These are phyloP conservation scores for Scomber japonicus DNA, from an alignment of 2,113 vertebrate species.

Conservation along the genomic window DNA sequence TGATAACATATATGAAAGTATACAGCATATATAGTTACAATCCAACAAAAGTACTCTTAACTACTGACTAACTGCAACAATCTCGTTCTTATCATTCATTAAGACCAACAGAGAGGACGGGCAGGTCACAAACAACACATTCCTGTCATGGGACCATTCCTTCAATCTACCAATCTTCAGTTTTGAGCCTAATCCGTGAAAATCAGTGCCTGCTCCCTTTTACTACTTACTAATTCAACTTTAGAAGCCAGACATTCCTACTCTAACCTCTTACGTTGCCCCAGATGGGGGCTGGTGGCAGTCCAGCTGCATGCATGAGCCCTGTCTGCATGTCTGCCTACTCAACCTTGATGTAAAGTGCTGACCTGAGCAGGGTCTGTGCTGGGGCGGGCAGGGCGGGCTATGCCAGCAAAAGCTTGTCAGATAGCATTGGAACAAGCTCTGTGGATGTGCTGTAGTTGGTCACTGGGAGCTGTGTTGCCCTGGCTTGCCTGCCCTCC, in stretches of 20 bases:
- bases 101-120: constrained; percentile 20
- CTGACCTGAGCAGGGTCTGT: constrained; percentile 69
- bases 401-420: constrained; percentile 66
- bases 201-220: constrained; percentile 66
- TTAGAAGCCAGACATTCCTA: constrained; percentile 63
- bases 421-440: constrained; percentile 63
- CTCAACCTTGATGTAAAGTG: constrained; percentile 74
- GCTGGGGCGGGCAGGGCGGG: constrained; percentile 38
- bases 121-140: constrained; percentile 61
- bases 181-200: constrained; percentile 73
- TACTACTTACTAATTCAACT: constrained; percentile 66
- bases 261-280: constrained; percentile 52
- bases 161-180: constrained; percentile 38
- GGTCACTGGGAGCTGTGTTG: constrained; percentile 30
- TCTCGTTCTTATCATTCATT: constrained; percentile 62
- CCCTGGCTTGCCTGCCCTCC: constrained; percentile 25
- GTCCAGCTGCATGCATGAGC: constrained; percentile 50
- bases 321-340: constrained; percentile 64
- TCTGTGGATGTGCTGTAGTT: constrained; percentile 48
- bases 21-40: not conserved
- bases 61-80: constrained; percentile 35
- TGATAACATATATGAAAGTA: not conserved
- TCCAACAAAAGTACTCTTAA: not conserved
- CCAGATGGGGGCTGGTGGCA: constrained; percentile 40
- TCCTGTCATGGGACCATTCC: constrained; percentile 55